Percentiles rank a stretch among this genome's conserved stretches.
These are phyloP conservation scores for Rhizomys pruinosus DNA, from an alignment of 2,113 vertebrate genomes.

Conservation along the genomic window DNA sequence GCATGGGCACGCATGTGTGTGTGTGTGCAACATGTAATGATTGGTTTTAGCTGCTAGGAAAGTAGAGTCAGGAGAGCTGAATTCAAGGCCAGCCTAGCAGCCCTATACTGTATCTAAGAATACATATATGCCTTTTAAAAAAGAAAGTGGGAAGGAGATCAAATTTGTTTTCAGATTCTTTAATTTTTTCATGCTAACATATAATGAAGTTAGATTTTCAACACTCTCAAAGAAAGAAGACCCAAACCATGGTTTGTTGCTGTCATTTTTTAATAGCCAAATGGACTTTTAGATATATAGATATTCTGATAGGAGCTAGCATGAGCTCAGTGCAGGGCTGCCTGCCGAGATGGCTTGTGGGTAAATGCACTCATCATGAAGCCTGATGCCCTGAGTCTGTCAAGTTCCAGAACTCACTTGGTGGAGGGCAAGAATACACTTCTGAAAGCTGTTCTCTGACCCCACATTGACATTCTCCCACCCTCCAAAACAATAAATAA, in stretches of 20 bases:
- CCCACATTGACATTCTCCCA: background rate
- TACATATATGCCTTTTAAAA: background rate
- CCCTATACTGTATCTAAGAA: no score
- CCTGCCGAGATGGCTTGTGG: background rate
- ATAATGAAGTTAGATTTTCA: background rate
- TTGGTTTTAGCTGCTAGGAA: background rate
- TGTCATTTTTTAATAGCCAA: background rate
- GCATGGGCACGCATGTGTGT: no score
- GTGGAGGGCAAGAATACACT: background rate
- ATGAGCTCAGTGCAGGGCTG: background rate
- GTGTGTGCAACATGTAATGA: no score
- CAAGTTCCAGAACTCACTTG: background rate
- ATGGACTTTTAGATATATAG: background rate
- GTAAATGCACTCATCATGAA: background rate
- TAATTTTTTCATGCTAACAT: background rate
- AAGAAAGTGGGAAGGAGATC: background rate
- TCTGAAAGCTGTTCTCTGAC: background rate
- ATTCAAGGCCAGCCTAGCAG: background rate
- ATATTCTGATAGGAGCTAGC: background rate
- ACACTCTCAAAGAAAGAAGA: background rate
- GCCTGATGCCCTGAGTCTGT: background rate
- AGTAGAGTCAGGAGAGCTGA: background rate
- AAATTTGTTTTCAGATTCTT: constrained; percentile 1
- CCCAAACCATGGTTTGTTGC: background rate
- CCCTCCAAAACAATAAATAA: background rate